phyloP scores from a whole-genome alignment of 2,113 vertebrate genomes.

The Phoenicopterus ruber region DNA sequence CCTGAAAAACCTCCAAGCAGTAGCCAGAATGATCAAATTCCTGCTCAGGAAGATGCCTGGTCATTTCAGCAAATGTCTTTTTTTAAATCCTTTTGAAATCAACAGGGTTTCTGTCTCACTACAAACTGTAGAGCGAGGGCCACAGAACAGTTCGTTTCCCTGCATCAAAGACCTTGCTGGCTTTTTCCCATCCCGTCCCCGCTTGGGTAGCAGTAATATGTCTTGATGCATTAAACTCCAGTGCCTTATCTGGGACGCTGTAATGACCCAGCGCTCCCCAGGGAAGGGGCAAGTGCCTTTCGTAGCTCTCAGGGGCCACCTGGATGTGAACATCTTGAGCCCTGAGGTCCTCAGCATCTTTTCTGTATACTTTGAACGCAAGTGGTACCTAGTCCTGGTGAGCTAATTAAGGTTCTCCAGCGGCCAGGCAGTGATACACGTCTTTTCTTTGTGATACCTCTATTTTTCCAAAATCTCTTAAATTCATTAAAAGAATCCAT shows the following conservation, averaged over 20 bases:
- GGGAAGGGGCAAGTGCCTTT: neutral
- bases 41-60: neutral
- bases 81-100: neutral
- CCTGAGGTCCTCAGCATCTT: neutral
- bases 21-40: neutral
- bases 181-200: neutral
- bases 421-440: neutral
- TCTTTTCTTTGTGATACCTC: neutral
- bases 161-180: neutral
- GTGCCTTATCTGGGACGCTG: neutral
- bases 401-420: neutral
- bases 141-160: neutral
- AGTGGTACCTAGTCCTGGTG: neutral
- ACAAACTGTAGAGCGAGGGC: neutral
- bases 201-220: neutral
- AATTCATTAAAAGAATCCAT: neutral
- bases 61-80: neutral
- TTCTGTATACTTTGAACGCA: rapidly evolving
- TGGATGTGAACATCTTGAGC: neutral
- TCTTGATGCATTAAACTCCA: neutral
- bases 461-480: neutral
- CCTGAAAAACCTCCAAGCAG: neutral
- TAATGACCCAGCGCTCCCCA: neutral
- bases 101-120: neutral
- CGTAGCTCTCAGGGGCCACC: neutral